Base-by-base conservation (phyloP, 2,888 invertebrate genomes). In the Euplagia quadripunctaria region DNA sequence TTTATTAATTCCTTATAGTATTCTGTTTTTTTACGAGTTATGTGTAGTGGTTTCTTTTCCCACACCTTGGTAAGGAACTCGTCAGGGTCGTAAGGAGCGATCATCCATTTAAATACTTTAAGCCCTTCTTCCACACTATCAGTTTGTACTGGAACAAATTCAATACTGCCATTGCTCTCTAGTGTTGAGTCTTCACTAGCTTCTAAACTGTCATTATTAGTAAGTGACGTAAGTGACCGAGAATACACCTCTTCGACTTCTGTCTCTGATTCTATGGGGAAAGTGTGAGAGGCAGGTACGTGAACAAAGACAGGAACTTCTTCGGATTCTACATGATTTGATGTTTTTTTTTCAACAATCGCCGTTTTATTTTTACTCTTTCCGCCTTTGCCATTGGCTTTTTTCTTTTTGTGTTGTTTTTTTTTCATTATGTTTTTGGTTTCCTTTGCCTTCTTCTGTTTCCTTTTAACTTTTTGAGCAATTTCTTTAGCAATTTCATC, bases 1-100 rank as follows among this genome's bases (percentile, higher is more conserved):
- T 98, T 97, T 82, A 99, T 97, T 46, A 99, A 92, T 76, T 97
- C 96, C 73, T 96, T 96, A 88, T 98, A 99, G 88, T 98, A 98
- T 17, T 91, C 88, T 0, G 93, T 77, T 64, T 92, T 93, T n/a
- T 96, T 95, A 41, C 97, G 96, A 71, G 97, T 95, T 64, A 99
- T 97, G 74, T 97, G 96, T 43, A 98, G 90, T 0, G 98, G 98
- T 80, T 97, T 97, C 79, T 97, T 97, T 90, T 99, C 99, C 99
- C 99, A 99, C 77, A 97, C 96, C n/a, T 96, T 91, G 92, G 92
- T 93, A 71, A 97, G 96, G 88, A 98, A 98, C 31, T 96, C 93
- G 0, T 96, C 93, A 0, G 96, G 86, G 4, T 93, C 90, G 5
- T 97, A 94, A 0, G 98, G 98, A 84, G 97, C 96, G 20, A 98